Percentiles rank a stretch among this genome's conserved stretches.
Conservation (phyloP, 2,888 invertebrate species). For the Creontiades dilutus region DNA sequence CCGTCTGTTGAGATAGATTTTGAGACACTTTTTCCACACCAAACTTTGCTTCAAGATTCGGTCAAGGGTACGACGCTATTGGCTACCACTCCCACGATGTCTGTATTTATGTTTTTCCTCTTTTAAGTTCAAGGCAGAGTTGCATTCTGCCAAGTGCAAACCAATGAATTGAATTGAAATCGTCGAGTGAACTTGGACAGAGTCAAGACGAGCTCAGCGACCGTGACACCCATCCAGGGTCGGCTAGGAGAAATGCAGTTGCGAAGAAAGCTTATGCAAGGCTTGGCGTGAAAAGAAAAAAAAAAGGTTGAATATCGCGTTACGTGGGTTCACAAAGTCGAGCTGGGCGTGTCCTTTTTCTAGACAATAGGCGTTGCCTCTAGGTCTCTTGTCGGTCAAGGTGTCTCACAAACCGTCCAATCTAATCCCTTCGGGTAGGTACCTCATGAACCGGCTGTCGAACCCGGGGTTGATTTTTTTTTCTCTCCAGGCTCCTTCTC, state of each 20-base stretch:
- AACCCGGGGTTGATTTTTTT: not conserved
- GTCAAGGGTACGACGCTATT: too few relatives aligned
- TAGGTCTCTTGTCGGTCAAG: conserved; percentile 22
- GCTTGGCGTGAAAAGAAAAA: not conserved
- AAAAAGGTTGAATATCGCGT: conserved; percentile 29
- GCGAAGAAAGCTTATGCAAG: conserved; percentile 39
- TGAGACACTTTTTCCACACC: too few relatives aligned
- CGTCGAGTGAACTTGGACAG: not conserved
- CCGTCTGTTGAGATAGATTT: too few relatives aligned
- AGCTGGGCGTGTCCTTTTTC: not conserved
- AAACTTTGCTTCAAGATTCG: too few relatives aligned
- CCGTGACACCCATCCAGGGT: conserved; percentile 20
- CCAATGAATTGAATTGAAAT: too few relatives aligned
- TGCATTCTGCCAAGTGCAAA: too few relatives aligned
- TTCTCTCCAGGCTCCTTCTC: conserved; percentile 15
- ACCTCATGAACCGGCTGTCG: conserved; percentile 26
- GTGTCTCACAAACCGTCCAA: not conserved
- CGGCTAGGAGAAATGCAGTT: not conserved
- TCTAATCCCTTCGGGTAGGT: not conserved
- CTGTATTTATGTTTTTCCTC: too few relatives aligned
- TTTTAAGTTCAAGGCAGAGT: too few relatives aligned
- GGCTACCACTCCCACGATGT: too few relatives aligned
- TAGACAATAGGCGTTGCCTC: conserved; percentile 30
- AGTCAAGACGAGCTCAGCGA: not conserved
- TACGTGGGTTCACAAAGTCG: conserved; percentile 15